Evolutionary conservation across 1,140 invertebrate genomes (phyloP), one percentile per base, ranked within the genome.

Genomic region (Chionoecetes opilio): DNA sequence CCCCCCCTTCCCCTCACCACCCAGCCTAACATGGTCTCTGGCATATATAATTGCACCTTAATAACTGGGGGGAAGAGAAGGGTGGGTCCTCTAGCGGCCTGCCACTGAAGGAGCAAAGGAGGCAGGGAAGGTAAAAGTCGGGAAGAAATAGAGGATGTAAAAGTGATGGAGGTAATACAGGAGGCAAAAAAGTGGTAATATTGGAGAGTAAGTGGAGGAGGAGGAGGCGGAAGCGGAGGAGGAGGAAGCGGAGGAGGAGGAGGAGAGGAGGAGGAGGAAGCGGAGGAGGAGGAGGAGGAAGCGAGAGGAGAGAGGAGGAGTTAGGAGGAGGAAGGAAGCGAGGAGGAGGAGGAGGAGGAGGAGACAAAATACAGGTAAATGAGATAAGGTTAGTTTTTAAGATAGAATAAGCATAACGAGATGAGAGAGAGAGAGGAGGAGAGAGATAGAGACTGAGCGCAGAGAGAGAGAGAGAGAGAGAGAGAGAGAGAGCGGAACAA

Each of bases 21-120:
- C 21, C 63, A n/a, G 63, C 21, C 63, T 75, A 75, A 75, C 63
- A 75, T n/a, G 26, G 63, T 75, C 8, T 26, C 63, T 8, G 21
- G 63, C 63, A 75, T 75, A n/a, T 75, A 75, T 75, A 75, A 75
- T 75, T 75, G n/a, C 63, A n/a, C 63, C 9, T n/a, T 75, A 75
- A 75, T 75, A 75, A 75, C 63, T n/a, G 63, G 63, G 63, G n/a
- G 63, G n/a, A 26, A 75, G 21, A 75, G 63, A 75, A 75, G 63
- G 63, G 63, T 75, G 63, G 63, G 3, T 0, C 41, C 41, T 46
- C 5, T 46, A 46, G 5, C 41, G 41, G 41, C 41, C 14, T 46
- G 41, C 14, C 41, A n/a, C n/a, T n/a, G n/a, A n/a, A n/a, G n/a
- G n/a, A n/a, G n/a, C n/a, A n/a, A n/a, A n/a, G 21, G 63, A 75